Conservation (phyloP, 2,113 vertebrate genomes). For the Sporophila hypoxantha region DNA sequence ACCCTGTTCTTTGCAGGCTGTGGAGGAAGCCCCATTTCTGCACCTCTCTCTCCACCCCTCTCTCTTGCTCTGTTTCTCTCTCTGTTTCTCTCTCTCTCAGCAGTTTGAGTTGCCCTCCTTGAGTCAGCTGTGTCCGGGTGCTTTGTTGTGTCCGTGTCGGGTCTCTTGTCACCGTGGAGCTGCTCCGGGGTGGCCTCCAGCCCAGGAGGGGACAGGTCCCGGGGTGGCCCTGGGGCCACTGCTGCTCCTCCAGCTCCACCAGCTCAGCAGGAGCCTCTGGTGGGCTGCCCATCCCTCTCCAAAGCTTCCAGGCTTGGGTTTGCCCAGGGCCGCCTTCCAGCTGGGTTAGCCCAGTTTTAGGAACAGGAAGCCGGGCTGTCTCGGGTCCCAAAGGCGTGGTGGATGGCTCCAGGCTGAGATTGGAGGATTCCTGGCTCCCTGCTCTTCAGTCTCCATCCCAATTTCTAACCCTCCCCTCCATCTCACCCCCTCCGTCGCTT, state of each 20-base stretch:
- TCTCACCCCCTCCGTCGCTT: background rate
- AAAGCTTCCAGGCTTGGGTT: background rate
- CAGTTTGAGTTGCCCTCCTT: constrained; percentile 62
- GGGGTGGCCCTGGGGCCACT: background rate
- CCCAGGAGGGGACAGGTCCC: background rate
- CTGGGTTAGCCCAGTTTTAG: background rate
- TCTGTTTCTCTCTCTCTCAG: constrained; percentile 49
- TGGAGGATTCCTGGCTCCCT: background rate
- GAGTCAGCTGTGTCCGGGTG: constrained; percentile 59
- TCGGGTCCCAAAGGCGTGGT: accelerated
- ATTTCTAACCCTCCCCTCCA: constrained; percentile 41
- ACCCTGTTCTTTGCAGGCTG: constrained; percentile 76
- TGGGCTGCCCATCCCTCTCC: background rate
- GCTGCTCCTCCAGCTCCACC: background rate
- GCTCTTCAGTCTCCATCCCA: constrained; percentile 14
- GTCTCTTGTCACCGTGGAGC: constrained; percentile 45
- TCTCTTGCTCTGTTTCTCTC: constrained; percentile 21
- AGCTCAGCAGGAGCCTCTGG: background rate
- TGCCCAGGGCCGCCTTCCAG: background rate
- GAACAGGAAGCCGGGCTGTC: background rate
- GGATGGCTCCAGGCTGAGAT: background rate
- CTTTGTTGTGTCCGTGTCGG: constrained; percentile 62
- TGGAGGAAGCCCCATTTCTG: constrained; percentile 77
- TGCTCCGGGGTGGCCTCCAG: background rate
- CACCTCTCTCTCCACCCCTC: constrained; percentile 46